These are phyloP conservation scores for Lucinisca nassula DNA, from an alignment of 2,888 invertebrate species.

Conservation along the genomic window DNA sequence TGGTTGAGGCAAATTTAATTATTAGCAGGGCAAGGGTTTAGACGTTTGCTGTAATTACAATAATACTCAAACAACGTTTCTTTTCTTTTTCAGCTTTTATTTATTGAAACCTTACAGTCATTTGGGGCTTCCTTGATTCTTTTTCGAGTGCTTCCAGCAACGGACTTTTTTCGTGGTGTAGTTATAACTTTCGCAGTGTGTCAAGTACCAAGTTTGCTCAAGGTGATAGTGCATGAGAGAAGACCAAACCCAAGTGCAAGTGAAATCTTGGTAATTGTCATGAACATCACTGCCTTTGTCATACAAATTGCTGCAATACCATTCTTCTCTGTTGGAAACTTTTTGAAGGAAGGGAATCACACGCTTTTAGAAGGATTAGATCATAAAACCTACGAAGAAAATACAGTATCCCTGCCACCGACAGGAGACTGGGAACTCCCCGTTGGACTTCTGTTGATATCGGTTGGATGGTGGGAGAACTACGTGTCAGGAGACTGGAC, in stretches of 20 bases:
- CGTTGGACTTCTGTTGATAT: constrained; percentile 94
- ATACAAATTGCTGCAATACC: constrained; percentile 78
- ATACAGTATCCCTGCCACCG: constrained; percentile 84
- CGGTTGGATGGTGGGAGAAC: constrained; percentile 99
- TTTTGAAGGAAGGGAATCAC: constrained; percentile 71
- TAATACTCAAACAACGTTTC: neutral
- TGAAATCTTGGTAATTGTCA: constrained; percentile 70
- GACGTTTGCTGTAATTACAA: too few relatives aligned
- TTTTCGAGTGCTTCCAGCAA: constrained; percentile 85
- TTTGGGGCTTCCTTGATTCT: constrained; percentile 86
- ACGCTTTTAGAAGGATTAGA: constrained; percentile 72
- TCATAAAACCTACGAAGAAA: constrained; percentile 53
- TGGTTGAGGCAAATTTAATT: too few relatives aligned
- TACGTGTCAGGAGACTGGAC: constrained; percentile 91
- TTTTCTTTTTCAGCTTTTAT: constrained; percentile 73
- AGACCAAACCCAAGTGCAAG: constrained; percentile 73
- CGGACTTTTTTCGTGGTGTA: constrained; percentile 85
- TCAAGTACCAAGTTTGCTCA: constrained; percentile 85
- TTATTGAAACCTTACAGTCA: constrained; percentile 78
- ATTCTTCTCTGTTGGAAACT: constrained; percentile 72
- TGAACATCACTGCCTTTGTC: constrained; percentile 76
- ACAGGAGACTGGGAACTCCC: constrained; percentile 94
- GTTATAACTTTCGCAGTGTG: constrained; percentile 85
- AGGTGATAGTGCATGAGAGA: constrained; percentile 81
- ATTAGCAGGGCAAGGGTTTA: too few relatives aligned